These are phyloP conservation scores for Cephalopholis sonnerati DNA, from an alignment of 2,113 vertebrate genomes.

Conservation along the genomic window DNA sequence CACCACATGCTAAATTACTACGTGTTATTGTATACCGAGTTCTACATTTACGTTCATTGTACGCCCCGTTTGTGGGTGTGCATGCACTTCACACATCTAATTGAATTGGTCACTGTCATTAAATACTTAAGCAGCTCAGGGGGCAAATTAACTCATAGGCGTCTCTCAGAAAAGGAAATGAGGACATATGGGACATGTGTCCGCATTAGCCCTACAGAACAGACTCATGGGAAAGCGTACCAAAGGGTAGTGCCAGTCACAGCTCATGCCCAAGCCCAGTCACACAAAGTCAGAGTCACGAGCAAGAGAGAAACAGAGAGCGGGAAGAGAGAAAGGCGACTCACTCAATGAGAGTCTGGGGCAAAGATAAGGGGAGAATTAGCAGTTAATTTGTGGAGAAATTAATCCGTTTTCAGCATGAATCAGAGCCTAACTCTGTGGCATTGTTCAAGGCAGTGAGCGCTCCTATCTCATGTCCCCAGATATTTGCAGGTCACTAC, in stretches of 20 bases:
- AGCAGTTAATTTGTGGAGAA: constrained; percentile 81
- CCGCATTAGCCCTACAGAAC: constrained; percentile 13
- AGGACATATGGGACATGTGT: constrained; percentile 61
- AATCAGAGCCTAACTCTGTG: constrained; percentile 66
- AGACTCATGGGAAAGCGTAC: constrained; percentile 50
- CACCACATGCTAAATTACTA: background rate
- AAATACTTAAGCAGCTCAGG: constrained; percentile 57
- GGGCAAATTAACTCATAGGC: constrained; percentile 46
- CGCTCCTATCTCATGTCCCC: constrained; percentile 79
- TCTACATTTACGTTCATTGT: constrained; percentile 24
- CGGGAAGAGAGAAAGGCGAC: constrained; percentile 46
- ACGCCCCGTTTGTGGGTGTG: background rate
- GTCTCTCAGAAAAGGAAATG: constrained; percentile 55
- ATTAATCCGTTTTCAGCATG: constrained; percentile 81
- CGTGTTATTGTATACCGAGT: background rate
- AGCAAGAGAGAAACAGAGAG: constrained; percentile 32
- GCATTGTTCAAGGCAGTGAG: constrained; percentile 76
- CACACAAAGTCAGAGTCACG: constrained; percentile 60
- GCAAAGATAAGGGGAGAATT: constrained; percentile 84
- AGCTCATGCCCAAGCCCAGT: constrained; percentile 26
- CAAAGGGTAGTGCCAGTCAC: constrained; percentile 37
- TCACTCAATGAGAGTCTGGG: constrained; percentile 75
- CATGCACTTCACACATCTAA: constrained; percentile 53
- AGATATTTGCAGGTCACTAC: constrained; percentile 82
- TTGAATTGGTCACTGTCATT: constrained; percentile 63